Percentiles rank a stretch among this genome's conserved stretches.
Evolutionary conservation across 2,797 vertebrate species (phyloP).

Genomic region (Enteromius treurensis): DNA sequence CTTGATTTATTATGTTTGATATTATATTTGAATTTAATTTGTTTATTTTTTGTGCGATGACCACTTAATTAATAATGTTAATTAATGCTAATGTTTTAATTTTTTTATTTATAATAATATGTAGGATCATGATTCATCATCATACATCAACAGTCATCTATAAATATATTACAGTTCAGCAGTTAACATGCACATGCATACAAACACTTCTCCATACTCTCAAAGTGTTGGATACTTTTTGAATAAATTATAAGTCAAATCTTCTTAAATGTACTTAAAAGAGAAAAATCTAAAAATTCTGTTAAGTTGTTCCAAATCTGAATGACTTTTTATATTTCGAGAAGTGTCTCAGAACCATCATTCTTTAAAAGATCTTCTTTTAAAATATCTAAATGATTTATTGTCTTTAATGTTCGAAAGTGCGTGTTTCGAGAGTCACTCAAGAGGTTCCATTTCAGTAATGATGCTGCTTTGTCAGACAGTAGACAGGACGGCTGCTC

Average conservation of each 20-base stretch:
- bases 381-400: too few species aligned
- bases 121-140: neutral
- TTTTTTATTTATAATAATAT: neutral
- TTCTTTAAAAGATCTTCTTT: neutral
- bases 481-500: neutral
- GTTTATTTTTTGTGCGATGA: neutral
- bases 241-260: neutral
- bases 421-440: neutral
- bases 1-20: neutral
- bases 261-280: neutral
- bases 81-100: neutral
- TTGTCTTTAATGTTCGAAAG: neutral
- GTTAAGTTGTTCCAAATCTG: neutral
- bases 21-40: too few species aligned
- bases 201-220: neutral
- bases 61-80: neutral
- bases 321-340: neutral
- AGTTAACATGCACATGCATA: too few species aligned
- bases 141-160: neutral
- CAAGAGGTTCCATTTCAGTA: constrained; percentile 12
- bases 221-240: neutral
- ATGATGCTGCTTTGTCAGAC: neutral
- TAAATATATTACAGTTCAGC: neutral
- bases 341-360: neutral
- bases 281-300: neutral